Base-by-base conservation (phyloP, 2,888 invertebrate species). In the Sepiola atlantica region DNA sequence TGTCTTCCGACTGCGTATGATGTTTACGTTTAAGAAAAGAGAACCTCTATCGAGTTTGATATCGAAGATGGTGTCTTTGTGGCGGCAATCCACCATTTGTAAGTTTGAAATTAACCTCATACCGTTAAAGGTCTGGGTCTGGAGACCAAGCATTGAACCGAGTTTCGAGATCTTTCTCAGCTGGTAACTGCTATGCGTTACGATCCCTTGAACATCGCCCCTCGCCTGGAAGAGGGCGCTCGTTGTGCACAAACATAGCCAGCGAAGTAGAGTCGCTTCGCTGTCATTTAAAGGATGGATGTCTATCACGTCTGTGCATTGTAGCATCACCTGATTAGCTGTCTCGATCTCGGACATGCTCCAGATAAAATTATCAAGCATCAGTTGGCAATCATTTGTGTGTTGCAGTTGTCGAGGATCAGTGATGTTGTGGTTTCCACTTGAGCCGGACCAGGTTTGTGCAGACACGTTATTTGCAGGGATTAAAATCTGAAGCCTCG, bases 41-140 rank as follows among this genome's bases (percentile, higher is more conserved):
- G n/a, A 55, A n/a, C 55, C 45, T 54, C 55, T 1, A 18, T 54
- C 54, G 45, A 92, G 55, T 45, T 28, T 54, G 4, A 92, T 92
- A 92, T 92, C 55, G 45, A 92, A 92, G 55, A 92, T 54, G 54
- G 45, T 92, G 92, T 92, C 92, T 21, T 35, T 28, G 35, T 92
- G 54, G n/a, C n/a, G 16, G 54, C 18, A 92, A 92, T 24, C n/a
- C n/a, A 92, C 28, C 92, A n/a, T 55, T n/a, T 92, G 24, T 55
- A 55, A 92, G n/a, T 92, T 92, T 35, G 54, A 45, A 28, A 92
- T 54, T 55, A 92, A 54, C n/a, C 92, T 92, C 45, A 91, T 21
- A 14, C 91, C 91, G 28, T 45, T 91, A n/a, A 92, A 92, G 28
- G 92, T 92, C 55, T 92, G 54, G 8, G 54, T 92, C 35, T 92